Evolutionary conservation across 37 sponge, comb jelly and placozoan species (phyloP), one percentile per base, ranked within the genome.

Genomic region (Aplysina aerophoba): DNA sequence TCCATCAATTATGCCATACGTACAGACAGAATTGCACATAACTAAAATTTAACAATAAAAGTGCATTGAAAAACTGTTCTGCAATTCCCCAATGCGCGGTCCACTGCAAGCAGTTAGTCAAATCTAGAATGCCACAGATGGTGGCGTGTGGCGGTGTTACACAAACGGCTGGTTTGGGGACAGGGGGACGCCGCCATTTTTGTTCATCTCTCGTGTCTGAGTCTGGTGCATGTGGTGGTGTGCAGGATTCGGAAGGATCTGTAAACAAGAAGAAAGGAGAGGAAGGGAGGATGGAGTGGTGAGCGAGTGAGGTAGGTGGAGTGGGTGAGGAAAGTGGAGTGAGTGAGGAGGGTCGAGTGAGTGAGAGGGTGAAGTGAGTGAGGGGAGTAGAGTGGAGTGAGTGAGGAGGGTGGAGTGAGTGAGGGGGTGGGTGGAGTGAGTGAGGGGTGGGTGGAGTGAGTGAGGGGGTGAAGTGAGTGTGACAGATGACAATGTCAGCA

Each of bases 341-440:
- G n/a, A n/a, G 19, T 25, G 24, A 37, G 22, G 82, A 59, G 40
- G 71, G 22, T 13, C 37, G 55, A 27, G 71, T 27, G 34, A n/a
- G 37, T 4, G 15, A 58, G 57, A 25, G 55, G 59, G 58, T 21
- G 58, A 61, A 13, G 17, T 56, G 16, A 36, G 59, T 30, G 53
- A 58, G 58, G 84, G 55, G 34, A 69, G 73, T 40, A 53, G 31
- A 53, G 66, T 55, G 21, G 55, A 66, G 68, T 15, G 55, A 41
- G 2, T 67, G 53, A 20, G 22, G 55, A 13, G 84, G 50, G 39
- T 38, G 50, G 41, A 19, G 24, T 73, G 41, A 59, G 62, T 20
- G 64, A 13, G 62, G n/a, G 78, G 5, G 55, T 50, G 54, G 36
- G 78, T 39, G 39, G 44, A 17, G 36, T 77, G 78, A 27, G 78